These are phyloP conservation scores for Scelioninae gen. 2 DNA, from an alignment of 2,888 invertebrate genomes.

Conservation along the genomic window DNA sequence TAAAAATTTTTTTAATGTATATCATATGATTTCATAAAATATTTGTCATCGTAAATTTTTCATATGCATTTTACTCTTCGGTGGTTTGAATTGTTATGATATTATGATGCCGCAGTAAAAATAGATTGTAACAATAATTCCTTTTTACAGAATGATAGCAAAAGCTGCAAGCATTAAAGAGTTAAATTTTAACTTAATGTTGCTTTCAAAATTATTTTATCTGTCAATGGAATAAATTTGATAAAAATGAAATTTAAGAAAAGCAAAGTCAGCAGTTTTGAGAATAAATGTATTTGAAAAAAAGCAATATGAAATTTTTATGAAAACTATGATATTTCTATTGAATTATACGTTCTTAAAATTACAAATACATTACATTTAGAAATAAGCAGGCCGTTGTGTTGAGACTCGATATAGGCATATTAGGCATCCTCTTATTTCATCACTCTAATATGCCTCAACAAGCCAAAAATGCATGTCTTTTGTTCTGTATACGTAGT, in stretches of 20 bases:
- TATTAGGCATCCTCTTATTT: conserved; percentile 54
- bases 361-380: conserved; percentile 68
- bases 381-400: conserved; percentile 48
- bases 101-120: too few relatives aligned
- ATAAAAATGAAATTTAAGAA: background rate
- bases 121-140: background rate
- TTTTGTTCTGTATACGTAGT: conserved; percentile 2
- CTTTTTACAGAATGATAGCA: background rate
- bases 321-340: background rate
- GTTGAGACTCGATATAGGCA: conserved; percentile 46
- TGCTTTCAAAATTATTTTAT: background rate
- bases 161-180: background rate
- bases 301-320: background rate
- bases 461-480: conserved; percentile 1
- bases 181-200: background rate
- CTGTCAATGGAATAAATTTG: background rate
- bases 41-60: background rate
- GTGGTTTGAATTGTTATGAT: conserved; percentile 1
- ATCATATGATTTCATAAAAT: conserved; percentile 16
- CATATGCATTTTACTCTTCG: background rate
- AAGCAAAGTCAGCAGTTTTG: background rate
- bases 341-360: background rate
- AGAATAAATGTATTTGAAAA: background rate
- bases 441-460: background rate
- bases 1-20: conserved; percentile 17